Evolutionary conservation across 1,140 invertebrate species (phyloP).

Genomic region (Caerostris extrusa): DNA sequence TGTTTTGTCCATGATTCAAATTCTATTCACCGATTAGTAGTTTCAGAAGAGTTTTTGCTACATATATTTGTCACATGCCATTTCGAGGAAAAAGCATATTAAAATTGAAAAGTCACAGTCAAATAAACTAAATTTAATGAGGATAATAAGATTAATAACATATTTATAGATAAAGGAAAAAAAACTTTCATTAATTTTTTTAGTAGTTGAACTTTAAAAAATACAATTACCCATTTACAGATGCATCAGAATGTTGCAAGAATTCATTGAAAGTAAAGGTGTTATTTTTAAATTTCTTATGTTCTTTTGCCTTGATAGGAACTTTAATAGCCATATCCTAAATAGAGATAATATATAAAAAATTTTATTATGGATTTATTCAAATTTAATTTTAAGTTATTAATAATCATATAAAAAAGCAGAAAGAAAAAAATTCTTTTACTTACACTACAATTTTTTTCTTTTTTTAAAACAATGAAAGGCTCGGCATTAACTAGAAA

Average conservation of each 20-base stretch:
- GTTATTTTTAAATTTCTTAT: slow-evolving; percentile 44
- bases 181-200: too few relatives aligned
- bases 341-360: neutral
- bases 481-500: slow-evolving; percentile 52
- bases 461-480: slow-evolving; percentile 43
- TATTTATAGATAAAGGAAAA: too few relatives aligned
- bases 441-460: neutral
- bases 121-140: too few relatives aligned
- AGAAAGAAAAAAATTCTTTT: neutral
- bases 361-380: neutral
- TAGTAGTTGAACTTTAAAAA: neutral
- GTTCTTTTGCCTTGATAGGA: slow-evolving; percentile 78
- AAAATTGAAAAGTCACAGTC: too few relatives aligned
- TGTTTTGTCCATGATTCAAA: too few relatives aligned
- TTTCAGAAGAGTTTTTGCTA: too few relatives aligned
- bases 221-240: neutral
- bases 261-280: slow-evolving; percentile 43
- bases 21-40: too few relatives aligned
- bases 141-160: too few relatives aligned
- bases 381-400: neutral
- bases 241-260: neutral
- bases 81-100: too few relatives aligned
- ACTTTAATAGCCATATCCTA: slow-evolving; percentile 5
- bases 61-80: too few relatives aligned
- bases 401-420: neutral